Percentiles rank a stretch among this genome's conserved stretches.
These are phyloP conservation scores for Pionites leucogaster DNA, from an alignment of 2,113 vertebrate species.

Conservation along the genomic window DNA sequence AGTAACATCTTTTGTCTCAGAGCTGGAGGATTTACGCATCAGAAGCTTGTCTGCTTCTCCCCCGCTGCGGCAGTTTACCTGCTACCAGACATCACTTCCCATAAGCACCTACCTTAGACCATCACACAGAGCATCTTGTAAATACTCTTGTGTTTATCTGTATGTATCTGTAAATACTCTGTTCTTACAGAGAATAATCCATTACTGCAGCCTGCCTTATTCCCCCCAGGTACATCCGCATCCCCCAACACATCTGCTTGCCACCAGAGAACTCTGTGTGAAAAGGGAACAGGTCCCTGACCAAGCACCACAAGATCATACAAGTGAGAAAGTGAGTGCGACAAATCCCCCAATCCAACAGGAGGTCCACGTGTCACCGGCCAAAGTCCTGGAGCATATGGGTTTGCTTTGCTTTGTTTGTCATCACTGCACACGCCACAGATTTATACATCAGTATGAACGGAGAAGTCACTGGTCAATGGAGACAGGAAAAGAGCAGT, in stretches of 20 bases:
- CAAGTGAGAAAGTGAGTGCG: accelerated
- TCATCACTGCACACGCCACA: neutral
- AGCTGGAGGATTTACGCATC: conserved; percentile 53
- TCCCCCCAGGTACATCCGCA: neutral
- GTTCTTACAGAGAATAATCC: neutral
- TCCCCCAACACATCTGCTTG: neutral
- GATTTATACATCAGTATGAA: neutral
- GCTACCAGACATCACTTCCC: neutral
- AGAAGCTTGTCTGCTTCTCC: conserved; percentile 23
- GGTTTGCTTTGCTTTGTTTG: neutral
- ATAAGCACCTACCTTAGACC: neutral
- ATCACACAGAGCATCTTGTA: neutral
- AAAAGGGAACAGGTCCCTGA: conserved; percentile 25
- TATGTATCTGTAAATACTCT: neutral
- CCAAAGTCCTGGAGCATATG: neutral
- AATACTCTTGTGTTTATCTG: neutral
- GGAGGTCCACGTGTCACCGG: neutral
- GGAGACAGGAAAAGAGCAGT: neutral
- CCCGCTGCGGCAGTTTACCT: neutral
- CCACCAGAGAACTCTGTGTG: neutral
- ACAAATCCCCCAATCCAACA: neutral
- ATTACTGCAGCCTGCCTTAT: neutral
- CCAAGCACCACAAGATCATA: neutral
- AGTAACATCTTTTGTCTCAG: neutral
- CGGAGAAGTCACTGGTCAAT: neutral